phyloP scores from a whole-genome alignment of 2,113 vertebrate species.

The Macaca mulatta region DNA sequence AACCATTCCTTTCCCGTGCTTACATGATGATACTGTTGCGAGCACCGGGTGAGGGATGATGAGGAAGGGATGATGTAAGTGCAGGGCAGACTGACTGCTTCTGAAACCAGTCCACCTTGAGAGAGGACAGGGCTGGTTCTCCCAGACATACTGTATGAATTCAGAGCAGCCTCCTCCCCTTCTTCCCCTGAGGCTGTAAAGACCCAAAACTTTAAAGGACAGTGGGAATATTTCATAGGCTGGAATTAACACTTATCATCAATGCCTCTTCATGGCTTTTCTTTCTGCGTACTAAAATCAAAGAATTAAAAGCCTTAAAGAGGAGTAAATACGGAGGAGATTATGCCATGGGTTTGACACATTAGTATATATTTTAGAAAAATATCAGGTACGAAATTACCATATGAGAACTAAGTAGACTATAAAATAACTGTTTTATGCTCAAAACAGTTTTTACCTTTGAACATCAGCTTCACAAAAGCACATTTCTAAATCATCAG shows the following conservation, averaged over 20 bases:
- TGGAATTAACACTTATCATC: background rate
- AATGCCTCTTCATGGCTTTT: background rate
- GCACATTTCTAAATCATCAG: background rate
- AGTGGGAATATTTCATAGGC: background rate
- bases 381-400: background rate
- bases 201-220: background rate
- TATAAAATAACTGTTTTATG: background rate
- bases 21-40: accelerated
- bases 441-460: background rate
- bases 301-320: background rate
- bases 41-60: background rate
- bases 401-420: background rate
- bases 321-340: background rate
- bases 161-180: background rate
- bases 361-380: background rate
- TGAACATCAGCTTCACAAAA: background rate
- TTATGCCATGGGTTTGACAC: background rate
- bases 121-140: background rate
- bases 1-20: background rate
- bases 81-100: background rate
- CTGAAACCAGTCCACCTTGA: background rate
- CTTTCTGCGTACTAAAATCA: background rate
- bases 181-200: background rate
- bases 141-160: background rate
- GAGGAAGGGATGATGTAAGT: background rate